Evolutionary conservation across 2,888 invertebrate genomes (phyloP).

Genomic region (Eretmocerus hayati): DNA sequence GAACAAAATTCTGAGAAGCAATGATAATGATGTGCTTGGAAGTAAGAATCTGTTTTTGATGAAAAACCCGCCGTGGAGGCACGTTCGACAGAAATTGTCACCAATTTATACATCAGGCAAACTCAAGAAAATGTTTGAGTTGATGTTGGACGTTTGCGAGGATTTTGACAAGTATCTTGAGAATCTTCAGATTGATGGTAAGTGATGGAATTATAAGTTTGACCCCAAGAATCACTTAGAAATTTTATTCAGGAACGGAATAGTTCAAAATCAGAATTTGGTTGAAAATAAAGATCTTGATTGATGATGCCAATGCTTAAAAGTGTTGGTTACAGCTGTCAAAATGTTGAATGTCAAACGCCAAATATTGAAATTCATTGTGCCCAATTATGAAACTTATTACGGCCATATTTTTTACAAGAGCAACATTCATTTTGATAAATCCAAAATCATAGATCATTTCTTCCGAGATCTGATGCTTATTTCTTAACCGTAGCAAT

Average conservation of each 20-base stretch:
- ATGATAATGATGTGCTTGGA: constrained; percentile 42
- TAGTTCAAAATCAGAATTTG: neutral
- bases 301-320: neutral
- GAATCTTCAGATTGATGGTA: constrained; percentile 1
- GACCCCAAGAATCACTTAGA: too few relatives aligned
- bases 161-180: constrained; percentile 3
- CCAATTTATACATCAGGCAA: constrained; percentile 46
- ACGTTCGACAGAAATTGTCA: constrained; percentile 44
- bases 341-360: neutral
- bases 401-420: too few relatives aligned
- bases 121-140: constrained; percentile 34
- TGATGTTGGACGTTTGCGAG: constrained; percentile 30
- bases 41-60: constrained; percentile 46
- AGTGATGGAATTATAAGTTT: neutral
- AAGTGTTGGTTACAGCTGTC: neutral
- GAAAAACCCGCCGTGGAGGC: constrained; percentile 46
- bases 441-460: too few relatives aligned
- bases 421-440: too few relatives aligned
- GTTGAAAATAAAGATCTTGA: too few relatives aligned
- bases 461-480: too few relatives aligned
- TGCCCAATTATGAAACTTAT: too few relatives aligned
- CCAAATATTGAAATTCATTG: too few relatives aligned
- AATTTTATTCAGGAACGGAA: too few relatives aligned
- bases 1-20: constrained; percentile 39
- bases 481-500: too few relatives aligned